These are phyloP conservation scores for Vidua chalybeata DNA, from an alignment of 2,113 vertebrate species.

Conservation along the genomic window DNA sequence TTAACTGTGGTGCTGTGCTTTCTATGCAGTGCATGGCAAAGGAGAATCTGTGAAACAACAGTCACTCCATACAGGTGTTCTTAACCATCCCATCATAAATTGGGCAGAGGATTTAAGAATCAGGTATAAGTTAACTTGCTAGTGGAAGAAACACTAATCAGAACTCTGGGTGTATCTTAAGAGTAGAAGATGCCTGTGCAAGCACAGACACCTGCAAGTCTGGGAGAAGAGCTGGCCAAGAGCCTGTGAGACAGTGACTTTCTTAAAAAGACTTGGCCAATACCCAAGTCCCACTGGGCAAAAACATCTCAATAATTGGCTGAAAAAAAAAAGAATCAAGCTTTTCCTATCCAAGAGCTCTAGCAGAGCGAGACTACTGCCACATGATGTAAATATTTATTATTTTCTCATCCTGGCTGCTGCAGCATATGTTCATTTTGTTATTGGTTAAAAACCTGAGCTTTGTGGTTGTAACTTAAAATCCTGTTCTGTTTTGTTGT, in stretches of 20 bases:
- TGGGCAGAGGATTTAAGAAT: neutral
- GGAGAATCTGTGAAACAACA: neutral
- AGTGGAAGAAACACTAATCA: neutral
- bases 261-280: neutral
- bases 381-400: neutral
- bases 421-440: neutral
- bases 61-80: neutral
- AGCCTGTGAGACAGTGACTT: neutral
- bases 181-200: neutral
- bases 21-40: neutral
- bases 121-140: neutral
- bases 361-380: neutral
- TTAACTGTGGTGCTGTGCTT: neutral
- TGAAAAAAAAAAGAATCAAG: neutral
- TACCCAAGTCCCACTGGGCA: neutral
- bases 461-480: neutral
- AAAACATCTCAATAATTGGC: neutral
- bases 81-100: neutral
- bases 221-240: neutral
- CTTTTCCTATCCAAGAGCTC: neutral
- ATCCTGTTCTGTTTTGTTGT: neutral
- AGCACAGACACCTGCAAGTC: neutral
- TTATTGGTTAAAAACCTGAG: neutral
- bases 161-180: neutral
- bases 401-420: neutral